A percentile compares a stretch with the other conserved stretches of the same genome.
phyloP scores from a whole-genome alignment of 2,888 invertebrate species.

The Andrena bucephala region DNA sequence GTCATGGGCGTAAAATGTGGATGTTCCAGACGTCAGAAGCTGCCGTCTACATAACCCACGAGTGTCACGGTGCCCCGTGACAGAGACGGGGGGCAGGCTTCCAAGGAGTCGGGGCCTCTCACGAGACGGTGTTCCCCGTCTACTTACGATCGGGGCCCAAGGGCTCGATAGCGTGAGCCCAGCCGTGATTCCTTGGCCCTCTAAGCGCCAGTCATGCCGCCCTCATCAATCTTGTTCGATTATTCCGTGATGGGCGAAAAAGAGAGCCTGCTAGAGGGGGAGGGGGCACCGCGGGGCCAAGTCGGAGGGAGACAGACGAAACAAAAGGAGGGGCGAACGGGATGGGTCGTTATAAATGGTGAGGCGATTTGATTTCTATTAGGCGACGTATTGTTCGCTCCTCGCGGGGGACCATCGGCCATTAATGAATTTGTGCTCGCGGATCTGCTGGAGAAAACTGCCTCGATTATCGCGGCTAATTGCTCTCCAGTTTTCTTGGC shows the following conservation, averaged over 20 bases:
- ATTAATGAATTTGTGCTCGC: constrained; percentile 71
- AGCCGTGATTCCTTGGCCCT: constrained; percentile 51
- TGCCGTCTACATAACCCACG: constrained; percentile 46
- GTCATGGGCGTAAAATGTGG: constrained; percentile 75
- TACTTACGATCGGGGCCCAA: constrained; percentile 11
- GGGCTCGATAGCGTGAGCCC: constrained; percentile 44
- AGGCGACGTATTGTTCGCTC: constrained; percentile 81
- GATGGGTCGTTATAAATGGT: constrained; percentile 79
- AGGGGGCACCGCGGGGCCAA: constrained; percentile 29
- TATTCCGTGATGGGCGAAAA: constrained; percentile 84
- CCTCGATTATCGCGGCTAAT: background rate
- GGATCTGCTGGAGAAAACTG: constrained; percentile 31
- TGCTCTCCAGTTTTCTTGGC: background rate
- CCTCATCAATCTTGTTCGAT: constrained; percentile 85
- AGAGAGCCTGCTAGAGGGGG: constrained; percentile 62
- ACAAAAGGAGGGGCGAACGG: constrained; percentile 68
- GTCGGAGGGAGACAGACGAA: constrained; percentile 54
- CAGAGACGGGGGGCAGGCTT: constrained; percentile 9
- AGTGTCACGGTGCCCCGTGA: constrained; percentile 37
- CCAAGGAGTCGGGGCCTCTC: background rate
- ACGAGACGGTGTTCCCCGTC: constrained; percentile 1
- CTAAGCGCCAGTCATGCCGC: constrained; percentile 80
- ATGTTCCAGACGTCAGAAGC: constrained; percentile 79
- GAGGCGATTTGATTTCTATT: constrained; percentile 84
- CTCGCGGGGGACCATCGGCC: constrained; percentile 72